Percentiles rank a stretch among this genome's conserved stretches.
These are phyloP conservation scores for Xenopus borealis DNA, from an alignment of 2,113 vertebrate genomes.

Conservation along the genomic window DNA sequence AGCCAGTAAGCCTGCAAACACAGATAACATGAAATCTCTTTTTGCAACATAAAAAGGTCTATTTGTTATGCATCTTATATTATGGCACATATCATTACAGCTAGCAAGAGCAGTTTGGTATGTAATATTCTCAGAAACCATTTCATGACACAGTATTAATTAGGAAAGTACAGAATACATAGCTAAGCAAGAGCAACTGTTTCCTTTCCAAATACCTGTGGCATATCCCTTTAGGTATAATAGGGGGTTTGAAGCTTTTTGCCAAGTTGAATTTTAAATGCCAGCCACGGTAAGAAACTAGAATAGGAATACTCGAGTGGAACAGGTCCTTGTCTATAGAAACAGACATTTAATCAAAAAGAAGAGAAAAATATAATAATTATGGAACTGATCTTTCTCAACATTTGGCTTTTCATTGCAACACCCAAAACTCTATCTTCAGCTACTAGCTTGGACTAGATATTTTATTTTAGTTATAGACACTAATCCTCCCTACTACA, in stretches of 20 bases:
- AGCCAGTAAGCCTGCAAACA: constrained; percentile 84
- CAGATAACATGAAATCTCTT: constrained; percentile 78
- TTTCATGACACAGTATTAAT: constrained; percentile 32
- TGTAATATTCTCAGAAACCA: constrained; percentile 32
- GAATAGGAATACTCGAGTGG: constrained; percentile 14
- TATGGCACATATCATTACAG: constrained; percentile 53
- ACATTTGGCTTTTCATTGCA: too few relatives aligned
- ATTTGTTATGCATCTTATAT: constrained; percentile 62
- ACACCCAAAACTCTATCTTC: too few relatives aligned
- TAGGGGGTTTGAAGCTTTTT: constrained; percentile 13
- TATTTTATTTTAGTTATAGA: too few relatives aligned
- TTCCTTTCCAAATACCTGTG: constrained; percentile 13
- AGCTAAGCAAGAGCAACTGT: constrained; percentile 17
- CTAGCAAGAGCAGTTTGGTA: constrained; percentile 52
- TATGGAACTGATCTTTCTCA: too few relatives aligned
- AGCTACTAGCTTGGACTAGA: too few relatives aligned
- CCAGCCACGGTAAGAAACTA: constrained; percentile 6
- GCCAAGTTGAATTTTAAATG: constrained; percentile 18
- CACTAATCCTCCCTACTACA: too few relatives aligned
- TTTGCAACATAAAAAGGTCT: constrained; percentile 64
- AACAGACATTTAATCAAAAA: neutral
- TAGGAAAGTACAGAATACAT: constrained; percentile 18
- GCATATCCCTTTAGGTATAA: constrained; percentile 19
- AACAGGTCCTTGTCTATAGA: constrained; percentile 18
- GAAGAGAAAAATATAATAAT: neutral